Base-by-base conservation (phyloP, 2,888 invertebrate species). In the Lissonota sp. region DNA sequence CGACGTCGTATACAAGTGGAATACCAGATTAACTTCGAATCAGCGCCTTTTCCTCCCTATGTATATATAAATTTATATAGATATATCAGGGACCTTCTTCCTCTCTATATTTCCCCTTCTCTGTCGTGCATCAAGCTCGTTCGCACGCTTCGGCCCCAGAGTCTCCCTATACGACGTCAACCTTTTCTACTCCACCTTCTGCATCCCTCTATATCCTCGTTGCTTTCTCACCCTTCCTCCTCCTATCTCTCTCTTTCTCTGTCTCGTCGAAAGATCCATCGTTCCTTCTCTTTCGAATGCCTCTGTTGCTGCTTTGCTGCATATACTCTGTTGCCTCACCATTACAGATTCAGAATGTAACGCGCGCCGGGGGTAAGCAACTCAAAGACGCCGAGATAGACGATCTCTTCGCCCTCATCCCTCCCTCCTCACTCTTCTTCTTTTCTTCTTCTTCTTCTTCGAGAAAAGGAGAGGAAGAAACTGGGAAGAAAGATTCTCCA, bases 281-380 rank as follows among this genome's bases (percentile, higher is more conserved):
- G 67, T 62, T 81, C 70, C 67, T 72, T 77, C 77, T 70, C 71
- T 64, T 70, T 58, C 62, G 77, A 69, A 79, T 71, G 72, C 75
- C 58, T 46, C 63, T 77, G 69, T 51, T 53, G 42, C 66, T 67
- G 49, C 57, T 62, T 64, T 37, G 44, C 42, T 75, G 53, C 57
- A 26, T 26, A 26, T 26, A 26, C 26, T 26, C 26, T 53, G 74
- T 57, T 71, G 74, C 74, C 69, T 77, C 74, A 80, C 83, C 67
- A 84, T 84, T 82, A 80, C 83, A 83, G 79, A 85, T 84, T 83
- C 83, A 79, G 80, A 83, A 82, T 82, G 83, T 85, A 84, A 83
- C 80, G 82, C 80, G 83, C 40, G 26, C 26, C 26, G 79, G 77
- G 73, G 76, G 84, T 84, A 83, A 84, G 85, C 85, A 84, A 84